Conservation (phyloP, 2,888 invertebrate genomes). For the Rhamphomyia laevipes region DNA sequence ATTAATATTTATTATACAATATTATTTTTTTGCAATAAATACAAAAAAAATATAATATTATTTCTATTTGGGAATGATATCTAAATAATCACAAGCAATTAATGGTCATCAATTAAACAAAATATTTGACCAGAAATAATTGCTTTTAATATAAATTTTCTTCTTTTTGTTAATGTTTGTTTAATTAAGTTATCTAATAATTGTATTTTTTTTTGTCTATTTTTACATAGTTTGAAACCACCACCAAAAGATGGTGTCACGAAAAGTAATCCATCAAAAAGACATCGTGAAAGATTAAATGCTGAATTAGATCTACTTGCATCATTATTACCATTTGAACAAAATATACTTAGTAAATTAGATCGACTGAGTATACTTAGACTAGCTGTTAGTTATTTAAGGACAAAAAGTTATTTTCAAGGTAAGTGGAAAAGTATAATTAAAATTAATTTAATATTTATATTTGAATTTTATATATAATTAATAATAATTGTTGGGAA, state of each 20-base stretch:
- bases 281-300: constrained; percentile 94
- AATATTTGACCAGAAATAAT: constrained; percentile 1
- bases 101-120: no score
- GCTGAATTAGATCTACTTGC: constrained; percentile 97
- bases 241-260: constrained; percentile 91
- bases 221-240: constrained; percentile 72
- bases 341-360: constrained; percentile 94
- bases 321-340: constrained; percentile 88
- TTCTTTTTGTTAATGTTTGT: constrained; percentile 6
- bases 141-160: constrained; percentile 12
- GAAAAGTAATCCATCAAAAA: constrained; percentile 95
- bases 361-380: constrained; percentile 96
- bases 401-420: constrained; percentile 99
- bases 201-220: constrained; percentile 1
- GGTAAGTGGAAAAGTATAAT: constrained; percentile 50
- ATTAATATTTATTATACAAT: no score
- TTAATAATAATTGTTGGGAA: no score
- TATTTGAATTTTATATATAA: no score
- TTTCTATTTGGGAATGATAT: no score
- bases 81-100: no score
- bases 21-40: no score
- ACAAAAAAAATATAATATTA: no score
- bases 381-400: constrained; percentile 94
- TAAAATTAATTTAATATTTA: no score
- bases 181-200: constrained; percentile 2